Percentiles rank a stretch among this genome's conserved stretches.
These are phyloP conservation scores for Hypomesus transpacificus DNA, from an alignment of 2,113 vertebrate genomes.

Conservation along the genomic window DNA sequence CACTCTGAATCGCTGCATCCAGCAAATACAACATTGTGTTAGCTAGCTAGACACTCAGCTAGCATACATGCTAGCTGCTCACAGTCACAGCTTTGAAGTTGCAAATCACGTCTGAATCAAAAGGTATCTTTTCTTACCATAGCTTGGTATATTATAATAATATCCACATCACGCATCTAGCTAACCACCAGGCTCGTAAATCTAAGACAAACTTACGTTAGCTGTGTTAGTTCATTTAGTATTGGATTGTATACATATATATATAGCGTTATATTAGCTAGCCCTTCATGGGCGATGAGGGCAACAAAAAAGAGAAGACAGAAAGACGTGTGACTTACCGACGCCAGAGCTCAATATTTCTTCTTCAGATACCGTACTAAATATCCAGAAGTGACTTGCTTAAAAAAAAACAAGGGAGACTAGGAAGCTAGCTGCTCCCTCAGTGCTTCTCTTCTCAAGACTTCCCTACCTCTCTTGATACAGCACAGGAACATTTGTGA, in stretches of 20 bases:
- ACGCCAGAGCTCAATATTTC: not conserved
- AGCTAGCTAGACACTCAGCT: conserved; percentile 38
- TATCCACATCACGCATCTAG: no score
- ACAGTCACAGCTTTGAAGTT: conserved; percentile 50
- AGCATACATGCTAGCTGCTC: not conserved
- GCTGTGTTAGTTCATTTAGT: not conserved
- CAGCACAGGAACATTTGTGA: conserved; percentile 58
- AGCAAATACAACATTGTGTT: not conserved
- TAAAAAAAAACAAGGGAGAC: not conserved
- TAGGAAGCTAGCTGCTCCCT: not conserved
- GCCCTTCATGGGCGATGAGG: conserved; percentile 40
- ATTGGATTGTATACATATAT: conserved; percentile 36
- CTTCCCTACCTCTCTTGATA: conserved; percentile 17
- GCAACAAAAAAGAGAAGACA: not conserved
- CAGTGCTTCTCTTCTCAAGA: conserved; percentile 20
- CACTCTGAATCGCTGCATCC: not conserved
- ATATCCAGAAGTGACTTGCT: not conserved
- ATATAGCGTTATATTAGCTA: conserved; percentile 48
- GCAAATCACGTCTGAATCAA: no score
- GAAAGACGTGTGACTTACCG: conserved; percentile 24
- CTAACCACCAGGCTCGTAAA: no score
- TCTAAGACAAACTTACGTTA: no score
- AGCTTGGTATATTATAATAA: no score
- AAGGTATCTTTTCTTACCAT: no score
- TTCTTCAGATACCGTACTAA: not conserved